A percentile compares a stretch with the other conserved stretches of the same genome.
These are phyloP conservation scores for Montipora efflorescens DNA, from an alignment of 64 coral and sea anemone species.

Conservation along the genomic window DNA sequence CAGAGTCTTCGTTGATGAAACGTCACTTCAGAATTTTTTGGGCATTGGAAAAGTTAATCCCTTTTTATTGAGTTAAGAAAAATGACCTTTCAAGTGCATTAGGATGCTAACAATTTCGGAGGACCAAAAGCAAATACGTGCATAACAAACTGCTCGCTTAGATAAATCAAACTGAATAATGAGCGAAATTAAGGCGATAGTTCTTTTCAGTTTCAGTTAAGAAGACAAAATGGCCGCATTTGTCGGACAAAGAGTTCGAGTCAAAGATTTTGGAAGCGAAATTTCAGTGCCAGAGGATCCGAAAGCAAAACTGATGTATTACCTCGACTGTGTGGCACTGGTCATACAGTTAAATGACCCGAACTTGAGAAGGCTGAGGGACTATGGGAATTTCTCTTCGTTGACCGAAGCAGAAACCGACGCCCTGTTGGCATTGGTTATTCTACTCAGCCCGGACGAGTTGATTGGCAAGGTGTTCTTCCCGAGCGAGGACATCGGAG, in stretches of 20 bases:
- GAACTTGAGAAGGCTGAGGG: neutral
- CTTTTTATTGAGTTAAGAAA: too few species aligned
- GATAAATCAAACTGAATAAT: too few species aligned
- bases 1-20: too few species aligned
- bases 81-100: too few species aligned
- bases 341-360: neutral
- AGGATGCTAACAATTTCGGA: too few species aligned
- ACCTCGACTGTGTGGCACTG: neutral
- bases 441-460: constrained; percentile 6
- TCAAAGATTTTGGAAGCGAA: neutral
- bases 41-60: too few species aligned
- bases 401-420: neutral
- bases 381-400: neutral
- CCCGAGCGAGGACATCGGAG: neutral
- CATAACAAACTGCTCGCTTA: too few species aligned
- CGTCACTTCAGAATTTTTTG: too few species aligned
- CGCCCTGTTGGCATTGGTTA: constrained; percentile 3
- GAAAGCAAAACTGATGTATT: neutral
- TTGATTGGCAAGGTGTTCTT: constrained; percentile 24
- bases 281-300: neutral
- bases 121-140: too few species aligned
- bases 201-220: too few species aligned
- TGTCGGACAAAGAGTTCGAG: neutral
- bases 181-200: too few species aligned
- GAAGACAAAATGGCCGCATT: neutral